Percentiles rank a stretch among this genome's conserved stretches.
These are phyloP conservation scores for Apomyelois bistriatella DNA, from an alignment of 2,888 invertebrate genomes.

Conservation along the genomic window DNA sequence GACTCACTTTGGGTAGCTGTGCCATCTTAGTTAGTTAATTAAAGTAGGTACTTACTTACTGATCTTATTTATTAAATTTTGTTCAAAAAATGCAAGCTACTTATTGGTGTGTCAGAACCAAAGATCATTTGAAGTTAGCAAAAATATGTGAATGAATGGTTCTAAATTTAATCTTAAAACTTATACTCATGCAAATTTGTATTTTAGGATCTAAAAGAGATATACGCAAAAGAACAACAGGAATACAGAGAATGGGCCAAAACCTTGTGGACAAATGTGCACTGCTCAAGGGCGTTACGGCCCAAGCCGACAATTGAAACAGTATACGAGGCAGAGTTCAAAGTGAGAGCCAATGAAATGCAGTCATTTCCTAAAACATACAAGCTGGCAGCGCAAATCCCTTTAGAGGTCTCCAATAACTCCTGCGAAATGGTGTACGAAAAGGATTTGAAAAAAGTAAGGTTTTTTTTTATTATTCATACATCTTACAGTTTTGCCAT, in stretches of 20 bases:
- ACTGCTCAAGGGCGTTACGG: slow-evolving; percentile 51
- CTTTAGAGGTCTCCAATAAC: slow-evolving; percentile 31
- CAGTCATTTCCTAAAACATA: slow-evolving; percentile 45
- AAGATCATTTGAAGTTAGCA: no score
- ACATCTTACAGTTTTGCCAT: no score
- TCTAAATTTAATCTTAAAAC: no score
- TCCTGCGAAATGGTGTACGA: slow-evolving; percentile 35
- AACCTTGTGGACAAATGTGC: slow-evolving; percentile 43
- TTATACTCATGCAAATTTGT: no score
- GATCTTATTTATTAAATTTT: no score
- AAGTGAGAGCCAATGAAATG: slow-evolving; percentile 38
- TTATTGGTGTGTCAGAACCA: no score
- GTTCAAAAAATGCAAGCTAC: no score
- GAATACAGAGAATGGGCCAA: slow-evolving; percentile 63
- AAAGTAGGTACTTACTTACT: no score
- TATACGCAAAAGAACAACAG: slow-evolving; percentile 53
- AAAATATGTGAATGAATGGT: no score
- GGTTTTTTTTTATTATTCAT: slow-evolving; percentile 24
- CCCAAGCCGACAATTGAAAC: slow-evolving; percentile 52
- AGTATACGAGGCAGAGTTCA: slow-evolving; percentile 56
- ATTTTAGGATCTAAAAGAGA: slow-evolving; percentile 42
- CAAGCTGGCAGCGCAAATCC: slow-evolving; percentile 56
- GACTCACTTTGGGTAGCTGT: no score
- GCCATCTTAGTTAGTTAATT: no score
- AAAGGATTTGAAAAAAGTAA: slow-evolving; percentile 50